Conservation (phyloP, 2,888 invertebrate genomes). For the Aricia artaxerxes region DNA sequence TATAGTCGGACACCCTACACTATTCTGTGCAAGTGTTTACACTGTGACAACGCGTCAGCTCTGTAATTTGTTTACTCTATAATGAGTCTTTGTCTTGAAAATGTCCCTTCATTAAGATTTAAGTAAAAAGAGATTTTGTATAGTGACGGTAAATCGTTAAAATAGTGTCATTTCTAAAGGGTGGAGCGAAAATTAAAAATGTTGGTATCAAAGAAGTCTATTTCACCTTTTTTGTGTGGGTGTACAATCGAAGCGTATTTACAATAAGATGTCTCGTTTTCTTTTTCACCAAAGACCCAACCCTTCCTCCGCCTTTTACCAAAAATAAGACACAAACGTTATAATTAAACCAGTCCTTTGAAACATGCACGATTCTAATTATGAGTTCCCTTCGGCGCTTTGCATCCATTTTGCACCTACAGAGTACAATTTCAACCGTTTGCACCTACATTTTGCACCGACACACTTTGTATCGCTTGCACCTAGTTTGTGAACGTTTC, state of each 20-base stretch:
- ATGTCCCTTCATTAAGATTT: conserved; percentile 21
- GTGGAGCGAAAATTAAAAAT: neutral
- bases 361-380: conserved; percentile 46
- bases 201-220: neutral
- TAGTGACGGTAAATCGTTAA: neutral
- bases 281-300: too few species aligned
- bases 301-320: neutral
- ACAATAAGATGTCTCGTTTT: too few species aligned
- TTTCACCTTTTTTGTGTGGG: neutral
- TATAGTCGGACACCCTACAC: conserved; percentile 46
- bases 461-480: conserved; percentile 17
- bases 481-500: conserved; percentile 35
- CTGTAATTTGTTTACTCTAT: conserved; percentile 32
- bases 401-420: conserved; percentile 42
- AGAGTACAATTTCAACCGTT: neutral
- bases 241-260: neutral
- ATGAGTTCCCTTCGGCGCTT: conserved; percentile 52
- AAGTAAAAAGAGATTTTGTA: conserved; percentile 13
- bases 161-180: neutral
- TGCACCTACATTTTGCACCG: conserved; percentile 16
- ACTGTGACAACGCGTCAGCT: conserved; percentile 38
- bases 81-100: conserved; percentile 21
- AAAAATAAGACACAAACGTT: conserved; percentile 24
- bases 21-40: conserved; percentile 44
- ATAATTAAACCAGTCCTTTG: conserved; percentile 40